Evolutionary conservation across 2,888 invertebrate species (phyloP), one percentile per base, ranked within the genome.

Genomic region (Euproctis similis): DNA sequence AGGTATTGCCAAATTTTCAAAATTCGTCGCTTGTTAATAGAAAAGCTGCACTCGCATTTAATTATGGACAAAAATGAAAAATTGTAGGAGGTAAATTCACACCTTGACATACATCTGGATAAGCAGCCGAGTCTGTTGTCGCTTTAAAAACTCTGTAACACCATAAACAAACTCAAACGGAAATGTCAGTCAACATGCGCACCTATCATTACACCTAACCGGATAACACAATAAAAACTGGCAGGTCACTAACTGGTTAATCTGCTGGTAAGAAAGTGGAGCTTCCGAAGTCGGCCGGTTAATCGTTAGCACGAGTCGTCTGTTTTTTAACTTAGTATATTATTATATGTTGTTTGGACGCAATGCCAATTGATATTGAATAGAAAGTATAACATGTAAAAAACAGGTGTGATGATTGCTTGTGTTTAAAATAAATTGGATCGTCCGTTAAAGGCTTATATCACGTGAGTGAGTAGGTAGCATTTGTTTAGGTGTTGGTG

Each of bases 141-240:
- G 23, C 28, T 9, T 24, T 21, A 35, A 37, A 35, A 30, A 36
- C 31, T 42, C 46, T 51, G 38, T 41, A 34, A 51, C 42, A 29
- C 41, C 30, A 44, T 40, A 60, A 64, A 62, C n/a, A n/a, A n/a
- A n/a, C n/a, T 46, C 38, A 33, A 60, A 36, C 63, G 72, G 70
- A 73, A 63, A 68, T 49, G 57, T 61, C 65, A 52, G 56, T 64
- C 65, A 57, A 39, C 57, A 50, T 35, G 48, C 35, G 35, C 47
- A 39, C 50, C 34, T 48, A 69, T 73, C 65, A 73, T 65, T 61
- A 58, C 57, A 50, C 60, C 53, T 63, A 58, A 42, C 63, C 71
- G 74, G 73, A 72, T 68, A 61, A 55, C 46, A 13, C 54, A 51
- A 57, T 63, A 73, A 72, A 73, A 74, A 74, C 57, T 63, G 38